Evolutionary conservation across 2,797 vertebrate species (phyloP).

Genomic region (Antrozous pallidus): DNA sequence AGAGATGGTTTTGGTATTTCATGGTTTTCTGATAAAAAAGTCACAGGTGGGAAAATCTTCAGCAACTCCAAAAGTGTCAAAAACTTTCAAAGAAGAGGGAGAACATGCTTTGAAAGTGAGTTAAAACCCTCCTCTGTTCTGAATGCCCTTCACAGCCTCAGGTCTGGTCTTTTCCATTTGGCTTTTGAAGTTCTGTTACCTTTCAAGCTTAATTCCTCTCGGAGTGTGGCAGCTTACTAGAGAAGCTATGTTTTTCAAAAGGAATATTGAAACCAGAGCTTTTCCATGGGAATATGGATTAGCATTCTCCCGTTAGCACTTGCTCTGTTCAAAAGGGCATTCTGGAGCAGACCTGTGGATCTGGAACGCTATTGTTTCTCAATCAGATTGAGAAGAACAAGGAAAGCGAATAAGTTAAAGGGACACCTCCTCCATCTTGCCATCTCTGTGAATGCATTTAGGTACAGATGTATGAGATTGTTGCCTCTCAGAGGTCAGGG

Average conservation of each 20-base stretch:
- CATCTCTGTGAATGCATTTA: background rate
- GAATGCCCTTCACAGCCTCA: slow-evolving; percentile 61
- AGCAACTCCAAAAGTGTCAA: slow-evolving; percentile 40
- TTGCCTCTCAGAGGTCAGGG: background rate
- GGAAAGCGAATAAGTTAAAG: background rate
- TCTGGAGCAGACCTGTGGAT: background rate
- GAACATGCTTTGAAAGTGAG: slow-evolving; percentile 68
- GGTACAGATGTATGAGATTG: background rate
- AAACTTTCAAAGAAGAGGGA: slow-evolving; percentile 66
- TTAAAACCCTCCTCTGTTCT: slow-evolving; percentile 62
- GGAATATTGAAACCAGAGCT: slow-evolving; percentile 52
- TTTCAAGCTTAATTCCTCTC: slow-evolving; percentile 74
- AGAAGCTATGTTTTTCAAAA: slow-evolving; percentile 63
- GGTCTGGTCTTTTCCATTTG: slow-evolving; percentile 65
- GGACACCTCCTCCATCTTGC: background rate
- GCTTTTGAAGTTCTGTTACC: slow-evolving; percentile 74
- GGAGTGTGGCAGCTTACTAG: slow-evolving; percentile 69
- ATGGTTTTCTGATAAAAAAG: slow-evolving; percentile 65
- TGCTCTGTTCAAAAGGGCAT: background rate
- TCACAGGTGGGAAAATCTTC: slow-evolving; percentile 43
- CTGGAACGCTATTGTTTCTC: background rate
- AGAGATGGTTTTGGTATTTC: slow-evolving; percentile 66
- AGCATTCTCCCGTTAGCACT: background rate
- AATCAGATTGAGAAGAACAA: background rate
- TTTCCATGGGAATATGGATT: slow-evolving; percentile 48